Percentiles rank a stretch among this genome's conserved stretches.
These are phyloP conservation scores for Rhopalosiphum maidis DNA, from an alignment of 1,140 invertebrate genomes.

Conservation along the genomic window DNA sequence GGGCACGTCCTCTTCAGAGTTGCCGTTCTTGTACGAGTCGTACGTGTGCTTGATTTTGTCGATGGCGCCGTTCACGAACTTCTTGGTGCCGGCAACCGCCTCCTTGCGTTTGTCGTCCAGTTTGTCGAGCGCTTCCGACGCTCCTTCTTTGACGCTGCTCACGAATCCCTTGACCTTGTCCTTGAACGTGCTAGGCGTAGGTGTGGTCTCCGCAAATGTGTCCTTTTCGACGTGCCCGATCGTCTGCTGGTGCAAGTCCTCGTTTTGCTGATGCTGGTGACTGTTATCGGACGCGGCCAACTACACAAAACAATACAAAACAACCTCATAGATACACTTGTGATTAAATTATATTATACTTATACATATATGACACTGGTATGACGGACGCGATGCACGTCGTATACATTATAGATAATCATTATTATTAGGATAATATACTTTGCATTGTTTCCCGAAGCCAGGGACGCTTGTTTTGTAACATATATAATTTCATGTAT, in stretches of 20 bases:
- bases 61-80: conserved; percentile 1
- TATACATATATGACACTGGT: background rate
- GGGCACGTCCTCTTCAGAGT: background rate
- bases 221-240: background rate
- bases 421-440: too few species aligned
- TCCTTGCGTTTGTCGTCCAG: conserved; percentile 47
- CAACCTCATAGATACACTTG: background rate
- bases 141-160: conserved; percentile 33
- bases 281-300: background rate
- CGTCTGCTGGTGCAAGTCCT: background rate
- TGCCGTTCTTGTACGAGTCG: background rate
- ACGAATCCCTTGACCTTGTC: conserved; percentile 43
- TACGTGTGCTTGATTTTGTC: conserved; percentile 26
- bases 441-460: too few species aligned
- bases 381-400: background rate
- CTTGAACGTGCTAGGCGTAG: background rate
- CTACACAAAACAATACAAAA: conserved; percentile 3
- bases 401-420: background rate
- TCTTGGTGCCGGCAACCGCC: background rate
- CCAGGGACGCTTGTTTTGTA: too few species aligned
- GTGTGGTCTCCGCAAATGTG: background rate
- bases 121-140: conserved; percentile 20
- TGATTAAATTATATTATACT: too few species aligned
- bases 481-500: too few species aligned
- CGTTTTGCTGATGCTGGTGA: background rate